phyloP scores from a whole-genome alignment of 2,797 vertebrate genomes.

The Myoxocephalus aenaeus region DNA sequence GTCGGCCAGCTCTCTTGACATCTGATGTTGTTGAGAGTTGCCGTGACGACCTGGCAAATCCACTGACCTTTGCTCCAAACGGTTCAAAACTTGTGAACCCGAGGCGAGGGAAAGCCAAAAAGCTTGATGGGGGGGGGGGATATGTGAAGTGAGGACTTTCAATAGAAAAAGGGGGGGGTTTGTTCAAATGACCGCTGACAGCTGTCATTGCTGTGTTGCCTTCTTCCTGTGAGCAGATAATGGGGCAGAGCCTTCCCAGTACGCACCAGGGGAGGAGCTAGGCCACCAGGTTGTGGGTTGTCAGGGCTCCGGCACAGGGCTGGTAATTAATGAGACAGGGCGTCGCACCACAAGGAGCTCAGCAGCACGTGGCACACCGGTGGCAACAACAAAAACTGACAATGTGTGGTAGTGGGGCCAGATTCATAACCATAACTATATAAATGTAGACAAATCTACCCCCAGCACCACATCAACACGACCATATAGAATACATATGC shows the following conservation, averaged over 20 bases:
- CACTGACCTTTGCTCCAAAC: slow-evolving; percentile 75
- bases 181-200: slow-evolving; percentile 74
- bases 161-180: slow-evolving; percentile 35
- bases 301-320: slow-evolving; percentile 65
- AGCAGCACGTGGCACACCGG: slow-evolving; percentile 69
- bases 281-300: slow-evolving; percentile 80
- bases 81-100: slow-evolving; percentile 79
- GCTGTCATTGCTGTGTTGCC: slow-evolving; percentile 67
- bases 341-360: slow-evolving; percentile 61
- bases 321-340: slow-evolving; percentile 81
- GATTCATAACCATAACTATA: neutral
- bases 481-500: slow-evolving; percentile 8
- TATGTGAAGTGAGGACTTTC: slow-evolving; percentile 49
- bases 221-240: slow-evolving; percentile 69
- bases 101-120: slow-evolving; percentile 63
- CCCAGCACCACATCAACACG: neutral
- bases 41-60: slow-evolving; percentile 78
- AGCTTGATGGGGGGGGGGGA: slow-evolving; percentile 48
- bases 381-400: slow-evolving; percentile 57
- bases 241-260: slow-evolving; percentile 45
- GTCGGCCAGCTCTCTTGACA: slow-evolving; percentile 75
- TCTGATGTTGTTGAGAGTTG: slow-evolving; percentile 79
- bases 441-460: neutral
- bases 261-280: slow-evolving; percentile 50
- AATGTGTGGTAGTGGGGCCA: slow-evolving; percentile 17